Conservation (phyloP, 2,888 invertebrate species). For the Phortica okadai region DNA sequence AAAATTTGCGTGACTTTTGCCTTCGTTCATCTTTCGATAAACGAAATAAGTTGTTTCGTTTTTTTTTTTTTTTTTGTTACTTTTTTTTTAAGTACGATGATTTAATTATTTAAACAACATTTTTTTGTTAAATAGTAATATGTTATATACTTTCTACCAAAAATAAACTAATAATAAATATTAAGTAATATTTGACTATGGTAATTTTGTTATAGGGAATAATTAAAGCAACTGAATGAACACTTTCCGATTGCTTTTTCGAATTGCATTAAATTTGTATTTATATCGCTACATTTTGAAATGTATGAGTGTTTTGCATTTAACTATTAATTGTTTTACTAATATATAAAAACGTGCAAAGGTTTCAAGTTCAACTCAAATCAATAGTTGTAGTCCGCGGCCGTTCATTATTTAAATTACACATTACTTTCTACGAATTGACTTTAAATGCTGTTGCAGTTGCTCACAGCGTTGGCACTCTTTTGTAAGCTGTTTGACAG, state of each 20-base stretch:
- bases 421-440: constrained; percentile 65
- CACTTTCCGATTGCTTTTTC: constrained; percentile 21
- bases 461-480: constrained; percentile 85
- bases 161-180: constrained; percentile 21
- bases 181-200: constrained; percentile 25
- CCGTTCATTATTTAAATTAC: background rate
- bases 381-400: background rate
- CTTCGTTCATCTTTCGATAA: background rate
- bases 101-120: constrained; percentile 2
- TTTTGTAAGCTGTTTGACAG: constrained; percentile 85
- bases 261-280: constrained; percentile 17
- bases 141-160: background rate
- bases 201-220: constrained; percentile 6
- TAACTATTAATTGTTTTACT: too few species aligned
- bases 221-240: constrained; percentile 22
- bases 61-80: background rate
- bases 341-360: too few species aligned
- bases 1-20: too few species aligned
- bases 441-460: constrained; percentile 73
- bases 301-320: background rate
- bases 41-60: background rate
- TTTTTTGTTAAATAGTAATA: background rate
- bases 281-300: background rate
- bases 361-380: too few species aligned
- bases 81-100: constrained; percentile 14